Conservation (phyloP, 1,140 invertebrate species). For the Ceratina japonica region DNA sequence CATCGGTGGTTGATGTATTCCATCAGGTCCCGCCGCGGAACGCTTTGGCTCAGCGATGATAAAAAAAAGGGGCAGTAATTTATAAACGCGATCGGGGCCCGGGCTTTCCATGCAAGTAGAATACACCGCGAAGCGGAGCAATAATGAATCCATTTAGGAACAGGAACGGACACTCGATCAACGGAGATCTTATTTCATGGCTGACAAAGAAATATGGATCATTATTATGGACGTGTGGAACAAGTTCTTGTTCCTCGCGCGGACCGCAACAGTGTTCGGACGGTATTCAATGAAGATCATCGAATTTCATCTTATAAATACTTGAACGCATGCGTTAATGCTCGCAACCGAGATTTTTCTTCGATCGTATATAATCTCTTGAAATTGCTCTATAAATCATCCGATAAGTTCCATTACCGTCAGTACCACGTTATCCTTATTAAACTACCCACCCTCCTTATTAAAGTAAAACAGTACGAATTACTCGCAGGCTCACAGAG, state of each 20-base stretch:
- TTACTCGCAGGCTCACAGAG: too few relatives aligned
- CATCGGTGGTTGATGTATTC: conserved; percentile 20
- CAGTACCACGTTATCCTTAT: too few relatives aligned
- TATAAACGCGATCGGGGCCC: conserved; percentile 12
- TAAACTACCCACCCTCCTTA: too few relatives aligned
- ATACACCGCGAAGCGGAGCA: neutral
- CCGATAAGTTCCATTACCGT: neutral
- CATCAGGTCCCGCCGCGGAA: conserved; percentile 13
- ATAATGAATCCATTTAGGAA: conserved; percentile 35
- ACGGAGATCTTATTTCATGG: conserved; percentile 15
- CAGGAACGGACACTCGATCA: conserved; percentile 22
- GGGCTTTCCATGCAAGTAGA: conserved; percentile 8
- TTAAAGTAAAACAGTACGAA: too few relatives aligned
- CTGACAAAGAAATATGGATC: conserved; percentile 20
- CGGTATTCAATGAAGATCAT: too few relatives aligned
- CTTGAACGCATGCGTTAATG: too few relatives aligned
- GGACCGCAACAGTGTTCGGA: too few relatives aligned
- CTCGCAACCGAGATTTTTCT: too few relatives aligned
- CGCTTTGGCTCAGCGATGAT: neutral
- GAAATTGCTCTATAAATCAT: neutral
- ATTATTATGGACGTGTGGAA: conserved; percentile 26
- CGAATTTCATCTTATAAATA: neutral
- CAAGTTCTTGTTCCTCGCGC: conserved; percentile 6
- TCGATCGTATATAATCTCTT: neutral
- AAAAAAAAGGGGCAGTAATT: neutral